These are phyloP conservation scores for Astyanax mexicanus DNA, from an alignment of 2,797 vertebrate genomes.

Conservation along the genomic window DNA sequence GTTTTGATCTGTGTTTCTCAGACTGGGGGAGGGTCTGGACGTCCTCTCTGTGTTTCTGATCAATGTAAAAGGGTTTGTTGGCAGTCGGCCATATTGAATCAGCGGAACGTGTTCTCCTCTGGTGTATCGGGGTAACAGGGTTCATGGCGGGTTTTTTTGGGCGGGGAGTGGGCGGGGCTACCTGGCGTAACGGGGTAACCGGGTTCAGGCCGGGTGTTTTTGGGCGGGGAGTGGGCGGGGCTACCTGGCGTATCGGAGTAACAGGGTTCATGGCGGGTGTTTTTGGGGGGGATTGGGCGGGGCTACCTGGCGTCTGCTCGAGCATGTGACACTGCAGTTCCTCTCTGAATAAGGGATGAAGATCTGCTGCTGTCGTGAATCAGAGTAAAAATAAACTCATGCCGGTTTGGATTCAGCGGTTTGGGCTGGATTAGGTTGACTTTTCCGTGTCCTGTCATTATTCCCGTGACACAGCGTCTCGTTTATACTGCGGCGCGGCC, in stretches of 20 bases:
- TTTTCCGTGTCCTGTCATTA: conserved; percentile 29
- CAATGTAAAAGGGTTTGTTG: conserved; percentile 67
- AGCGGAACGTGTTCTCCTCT: conserved; percentile 61
- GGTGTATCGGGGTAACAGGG: no score
- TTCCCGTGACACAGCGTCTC: not conserved
- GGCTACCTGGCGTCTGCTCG: conserved; percentile 61
- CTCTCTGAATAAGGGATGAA: conserved; percentile 1
- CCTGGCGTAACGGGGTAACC: conserved; percentile 69
- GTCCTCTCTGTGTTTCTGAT: conserved; percentile 57
- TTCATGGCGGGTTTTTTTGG: conserved; percentile 70
- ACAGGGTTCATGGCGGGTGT: conserved; percentile 71
- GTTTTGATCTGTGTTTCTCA: not conserved
- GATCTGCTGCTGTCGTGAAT: conserved; percentile 13
- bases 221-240: conserved; percentile 60
- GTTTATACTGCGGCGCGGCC: conserved; percentile 32
- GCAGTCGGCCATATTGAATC: conserved; percentile 71
- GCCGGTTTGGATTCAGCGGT: not conserved
- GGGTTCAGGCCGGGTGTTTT: conserved; percentile 71
- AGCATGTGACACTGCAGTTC: conserved; percentile 58
- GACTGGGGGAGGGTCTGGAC: conserved; percentile 12
- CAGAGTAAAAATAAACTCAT: conserved; percentile 19
- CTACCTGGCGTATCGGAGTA: no score
- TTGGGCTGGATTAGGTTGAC: not conserved
- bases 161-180: conserved; percentile 63
- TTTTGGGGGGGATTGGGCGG: conserved; percentile 63